Conservation (phyloP, 2,113 vertebrate genomes). For the Daphoenositta chrysoptera region DNA sequence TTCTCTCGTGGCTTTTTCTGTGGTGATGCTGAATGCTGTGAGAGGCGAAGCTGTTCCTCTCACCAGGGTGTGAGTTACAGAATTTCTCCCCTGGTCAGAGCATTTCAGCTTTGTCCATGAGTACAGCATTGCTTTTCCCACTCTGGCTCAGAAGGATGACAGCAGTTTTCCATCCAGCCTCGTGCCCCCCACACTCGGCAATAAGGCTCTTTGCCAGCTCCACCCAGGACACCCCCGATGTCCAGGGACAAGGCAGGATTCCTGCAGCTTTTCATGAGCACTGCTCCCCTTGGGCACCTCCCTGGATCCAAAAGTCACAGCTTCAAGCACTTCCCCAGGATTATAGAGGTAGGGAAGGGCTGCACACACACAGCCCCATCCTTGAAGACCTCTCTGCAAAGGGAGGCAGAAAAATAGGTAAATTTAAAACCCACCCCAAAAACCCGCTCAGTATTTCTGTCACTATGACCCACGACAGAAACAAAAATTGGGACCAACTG, state of each 20-base stretch:
- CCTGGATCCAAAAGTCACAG: background rate
- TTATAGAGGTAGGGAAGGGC: no score
- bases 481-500: background rate
- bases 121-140: background rate
- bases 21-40: fast-evolving
- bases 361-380: background rate
- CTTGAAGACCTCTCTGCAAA: background rate
- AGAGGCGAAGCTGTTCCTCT: background rate
- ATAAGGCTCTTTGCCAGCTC: background rate
- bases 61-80: background rate
- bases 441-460: background rate
- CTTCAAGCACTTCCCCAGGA: background rate
- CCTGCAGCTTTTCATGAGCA: background rate
- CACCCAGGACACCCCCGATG: fast-evolving
- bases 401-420: background rate
- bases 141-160: background rate
- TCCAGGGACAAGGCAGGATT: background rate
- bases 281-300: background rate
- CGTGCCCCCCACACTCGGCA: background rate
- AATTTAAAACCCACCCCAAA: background rate
- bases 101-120: fast-evolving
- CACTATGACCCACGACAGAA: background rate
- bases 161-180: background rate
- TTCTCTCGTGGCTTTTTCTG: background rate
- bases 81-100: background rate